Percentiles rank a stretch among this genome's conserved stretches.
Conservation (phyloP, 2,797 vertebrate genomes). For the Alca torda region DNA sequence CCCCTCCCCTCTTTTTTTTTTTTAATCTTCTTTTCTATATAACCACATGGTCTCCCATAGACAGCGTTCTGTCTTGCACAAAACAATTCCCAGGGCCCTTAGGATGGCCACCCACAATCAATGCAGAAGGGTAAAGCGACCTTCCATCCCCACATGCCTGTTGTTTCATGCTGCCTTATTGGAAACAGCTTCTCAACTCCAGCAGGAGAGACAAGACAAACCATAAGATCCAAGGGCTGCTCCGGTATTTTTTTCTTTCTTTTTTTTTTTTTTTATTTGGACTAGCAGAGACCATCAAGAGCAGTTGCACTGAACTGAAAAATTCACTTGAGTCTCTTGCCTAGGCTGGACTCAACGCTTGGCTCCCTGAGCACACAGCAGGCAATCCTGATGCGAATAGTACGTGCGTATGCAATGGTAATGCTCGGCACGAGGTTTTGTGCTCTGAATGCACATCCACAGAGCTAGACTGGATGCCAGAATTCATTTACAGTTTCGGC, state of each 20-base stretch:
- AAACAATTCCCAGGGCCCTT: constrained; percentile 42
- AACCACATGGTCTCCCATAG: neutral
- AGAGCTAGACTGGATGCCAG: neutral
- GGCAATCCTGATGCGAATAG: neutral
- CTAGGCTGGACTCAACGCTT: neutral
- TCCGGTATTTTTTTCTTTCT: neutral
- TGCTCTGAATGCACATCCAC: constrained; percentile 12
- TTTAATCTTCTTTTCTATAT: neutral
- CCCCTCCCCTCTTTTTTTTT: neutral
- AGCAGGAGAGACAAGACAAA: constrained; percentile 41
- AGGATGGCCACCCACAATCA: constrained; percentile 53
- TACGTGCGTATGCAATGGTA: neutral
- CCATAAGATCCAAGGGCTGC: neutral
- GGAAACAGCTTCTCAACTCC: constrained; percentile 50
- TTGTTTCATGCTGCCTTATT: constrained; percentile 54
- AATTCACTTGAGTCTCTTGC: neutral
- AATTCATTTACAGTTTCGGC: constrained; percentile 27
- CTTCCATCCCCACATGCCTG: constrained; percentile 48
- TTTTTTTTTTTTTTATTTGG: neutral
- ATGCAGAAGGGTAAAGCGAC: constrained; percentile 18
- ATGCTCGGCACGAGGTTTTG: neutral
- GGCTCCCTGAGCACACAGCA: neutral
- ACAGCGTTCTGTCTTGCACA: neutral
- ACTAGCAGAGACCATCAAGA: neutral
- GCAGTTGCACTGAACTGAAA: neutral